These are phyloP conservation scores for Alligator mississippiensis DNA, from an alignment of 2,113 vertebrate genomes.

Conservation along the genomic window DNA sequence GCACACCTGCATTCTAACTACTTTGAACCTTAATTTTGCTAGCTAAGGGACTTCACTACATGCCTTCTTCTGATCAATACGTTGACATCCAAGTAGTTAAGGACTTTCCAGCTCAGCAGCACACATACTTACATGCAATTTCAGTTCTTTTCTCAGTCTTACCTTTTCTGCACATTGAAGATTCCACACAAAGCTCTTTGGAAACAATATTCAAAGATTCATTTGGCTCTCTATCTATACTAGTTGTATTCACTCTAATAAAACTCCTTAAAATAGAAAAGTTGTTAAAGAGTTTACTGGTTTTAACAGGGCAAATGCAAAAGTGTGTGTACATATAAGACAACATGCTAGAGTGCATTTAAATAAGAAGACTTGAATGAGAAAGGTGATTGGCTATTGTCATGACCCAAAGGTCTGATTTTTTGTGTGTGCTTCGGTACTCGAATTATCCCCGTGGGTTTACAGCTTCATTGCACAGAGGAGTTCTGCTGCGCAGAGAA, in stretches of 20 bases:
- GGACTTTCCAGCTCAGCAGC: neutral
- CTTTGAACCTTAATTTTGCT: neutral
- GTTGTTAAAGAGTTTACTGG: neutral
- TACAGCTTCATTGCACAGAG: too few species aligned
- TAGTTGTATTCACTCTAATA: neutral
- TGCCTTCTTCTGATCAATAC: neutral
- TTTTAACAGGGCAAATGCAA: neutral
- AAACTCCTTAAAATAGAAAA: neutral
- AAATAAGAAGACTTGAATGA: slow-evolving; percentile 29
- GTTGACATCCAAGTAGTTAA: neutral
- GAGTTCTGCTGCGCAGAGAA: too few species aligned
- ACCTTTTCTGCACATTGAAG: neutral
- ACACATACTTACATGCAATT: neutral
- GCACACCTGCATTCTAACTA: neutral
- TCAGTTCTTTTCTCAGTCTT: neutral
- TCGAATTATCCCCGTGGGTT: too few species aligned
- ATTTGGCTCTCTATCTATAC: neutral
- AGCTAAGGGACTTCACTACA: neutral
- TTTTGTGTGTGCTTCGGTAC: too few species aligned
- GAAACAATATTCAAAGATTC: neutral
- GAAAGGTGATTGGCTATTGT: slow-evolving; percentile 38
- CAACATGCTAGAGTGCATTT: neutral
- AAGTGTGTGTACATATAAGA: neutral
- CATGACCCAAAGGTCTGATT: too few species aligned
- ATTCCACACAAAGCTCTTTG: neutral